Percentiles rank a stretch among this genome's conserved stretches.
Evolutionary conservation across 2,888 invertebrate species (phyloP).

Genomic region (Zaprionus obscuricornis): DNA sequence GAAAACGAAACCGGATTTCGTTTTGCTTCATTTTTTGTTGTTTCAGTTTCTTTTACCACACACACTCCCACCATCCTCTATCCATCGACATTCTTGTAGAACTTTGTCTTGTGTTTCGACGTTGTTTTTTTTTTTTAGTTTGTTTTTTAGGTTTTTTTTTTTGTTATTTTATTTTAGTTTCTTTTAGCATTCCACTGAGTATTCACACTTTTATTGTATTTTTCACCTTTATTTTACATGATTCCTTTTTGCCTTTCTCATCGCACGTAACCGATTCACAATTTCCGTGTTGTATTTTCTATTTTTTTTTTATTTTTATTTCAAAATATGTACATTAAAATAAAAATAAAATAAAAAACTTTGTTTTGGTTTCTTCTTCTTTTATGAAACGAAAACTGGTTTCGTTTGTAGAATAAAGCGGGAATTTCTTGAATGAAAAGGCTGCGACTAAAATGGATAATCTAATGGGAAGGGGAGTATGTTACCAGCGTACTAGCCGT

Average conservation of each 20-base stretch:
- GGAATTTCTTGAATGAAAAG: conserved; percentile 50
- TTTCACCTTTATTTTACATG: conserved; percentile 23
- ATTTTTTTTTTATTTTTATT: conserved; percentile 31
- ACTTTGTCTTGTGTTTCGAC: conserved; percentile 58
- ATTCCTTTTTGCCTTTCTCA: conserved; percentile 12
- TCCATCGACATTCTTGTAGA: too few relatives aligned
- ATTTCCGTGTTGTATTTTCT: conserved; percentile 60
- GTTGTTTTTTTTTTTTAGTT: conserved; percentile 22
- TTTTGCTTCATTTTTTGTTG: conserved; percentile 34
- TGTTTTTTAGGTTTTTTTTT: conserved; percentile 55
- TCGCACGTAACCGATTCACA: too few relatives aligned
- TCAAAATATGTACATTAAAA: conserved; percentile 8
- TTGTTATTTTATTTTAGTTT: conserved; percentile 52
- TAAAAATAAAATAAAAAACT: conserved; percentile 38
- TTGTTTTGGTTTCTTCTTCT: conserved; percentile 72
- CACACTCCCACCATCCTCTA: too few relatives aligned
- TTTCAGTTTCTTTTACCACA: conserved; percentile 8
- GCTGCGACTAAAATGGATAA: conserved; percentile 16
- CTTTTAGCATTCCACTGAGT: conserved; percentile 25
- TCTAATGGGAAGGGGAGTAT: conserved; percentile 13
- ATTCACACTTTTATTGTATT: conserved; percentile 13
- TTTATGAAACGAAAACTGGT: conserved; percentile 55
- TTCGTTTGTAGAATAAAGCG: conserved; percentile 5
- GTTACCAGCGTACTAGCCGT: conserved; percentile 13
- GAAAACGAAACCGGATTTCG: conserved; percentile 81